Evolutionary conservation across 92 coral and sea anemone species (phyloP).

Genomic region (Heteractis magnifica): DNA sequence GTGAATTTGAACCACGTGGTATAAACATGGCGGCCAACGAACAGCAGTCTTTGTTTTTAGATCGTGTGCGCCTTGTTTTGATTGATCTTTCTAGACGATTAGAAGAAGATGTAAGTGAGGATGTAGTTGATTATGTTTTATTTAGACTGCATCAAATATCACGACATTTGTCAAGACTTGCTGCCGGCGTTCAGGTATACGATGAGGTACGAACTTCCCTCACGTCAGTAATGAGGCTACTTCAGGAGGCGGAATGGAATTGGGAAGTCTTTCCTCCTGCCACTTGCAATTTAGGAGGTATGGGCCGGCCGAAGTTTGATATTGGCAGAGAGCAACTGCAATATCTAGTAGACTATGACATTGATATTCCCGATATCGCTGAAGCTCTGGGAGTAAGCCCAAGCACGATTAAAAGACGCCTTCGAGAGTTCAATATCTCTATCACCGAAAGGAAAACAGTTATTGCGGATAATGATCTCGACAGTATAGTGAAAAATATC

Average conservation of each 20-base stretch:
- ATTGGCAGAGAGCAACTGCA: not conserved
- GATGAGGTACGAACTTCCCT: slow-evolving; percentile 46
- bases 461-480: too few relatives aligned
- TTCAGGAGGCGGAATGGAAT: not conserved
- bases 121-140: slow-evolving; percentile 39
- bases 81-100: too few relatives aligned
- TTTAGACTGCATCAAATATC: slow-evolving; percentile 48
- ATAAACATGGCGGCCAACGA: not conserved
- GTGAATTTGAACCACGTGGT: not conserved
- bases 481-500: too few relatives aligned
- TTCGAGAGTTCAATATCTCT: too few relatives aligned
- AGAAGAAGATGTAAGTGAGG: slow-evolving; percentile 42
- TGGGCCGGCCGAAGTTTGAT: not conserved
- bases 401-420: too few relatives aligned
- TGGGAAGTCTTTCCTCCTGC: not conserved
- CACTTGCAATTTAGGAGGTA: not conserved
- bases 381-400: not conserved
- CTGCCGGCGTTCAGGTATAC: slow-evolving; percentile 23
- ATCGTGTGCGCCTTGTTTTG: slow-evolving; percentile 34
- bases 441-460: too few relatives aligned
- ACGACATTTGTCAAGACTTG: slow-evolving; percentile 42
- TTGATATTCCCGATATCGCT: not conserved
- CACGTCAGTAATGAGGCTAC: slow-evolving; percentile 27
- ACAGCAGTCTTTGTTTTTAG: slow-evolving; percentile 34
- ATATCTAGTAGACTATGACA: not conserved